phyloP scores from a whole-genome alignment of 2,888 invertebrate species.

The Pharmacophagus antenor region DNA sequence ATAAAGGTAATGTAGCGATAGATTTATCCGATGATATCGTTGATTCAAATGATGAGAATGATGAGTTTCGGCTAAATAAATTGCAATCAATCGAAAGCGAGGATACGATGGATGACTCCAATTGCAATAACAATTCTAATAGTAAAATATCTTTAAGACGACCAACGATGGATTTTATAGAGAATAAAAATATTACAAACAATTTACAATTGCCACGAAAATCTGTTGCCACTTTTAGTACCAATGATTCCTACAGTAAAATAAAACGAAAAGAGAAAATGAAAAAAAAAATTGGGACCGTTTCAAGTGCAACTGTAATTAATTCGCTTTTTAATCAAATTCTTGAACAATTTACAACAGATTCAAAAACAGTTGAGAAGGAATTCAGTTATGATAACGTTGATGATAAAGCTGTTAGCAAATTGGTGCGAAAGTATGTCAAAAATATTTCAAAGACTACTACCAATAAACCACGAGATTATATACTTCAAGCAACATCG shows the following conservation, averaged over 20 bases:
- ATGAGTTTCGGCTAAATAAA: slow-evolving; percentile 46
- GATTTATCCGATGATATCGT: slow-evolving; percentile 44
- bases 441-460: slow-evolving; percentile 7
- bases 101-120: slow-evolving; percentile 48
- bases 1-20: slow-evolving; percentile 52
- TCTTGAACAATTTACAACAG: not conserved
- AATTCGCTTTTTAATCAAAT: slow-evolving; percentile 16
- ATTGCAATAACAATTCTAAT: slow-evolving; percentile 37
- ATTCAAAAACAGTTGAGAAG: slow-evolving; percentile 1
- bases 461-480: slow-evolving; percentile 27
- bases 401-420: not conserved
- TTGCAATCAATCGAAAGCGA: slow-evolving; percentile 48
- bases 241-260: not conserved
- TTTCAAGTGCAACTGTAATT: slow-evolving; percentile 14
- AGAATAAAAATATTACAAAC: not conserved
- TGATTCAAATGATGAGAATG: slow-evolving; percentile 46
- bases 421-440: slow-evolving; percentile 3
- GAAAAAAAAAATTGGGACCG: not conserved
- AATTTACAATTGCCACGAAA: not conserved
- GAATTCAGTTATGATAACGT: slow-evolving; percentile 3
- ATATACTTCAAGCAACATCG: slow-evolving; percentile 45
- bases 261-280: not conserved
- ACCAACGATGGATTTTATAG: not conserved
- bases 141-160: slow-evolving; percentile 31
- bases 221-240: not conserved